Base-by-base conservation (phyloP, 2,797 vertebrate species). In the Poecilia velifera region DNA sequence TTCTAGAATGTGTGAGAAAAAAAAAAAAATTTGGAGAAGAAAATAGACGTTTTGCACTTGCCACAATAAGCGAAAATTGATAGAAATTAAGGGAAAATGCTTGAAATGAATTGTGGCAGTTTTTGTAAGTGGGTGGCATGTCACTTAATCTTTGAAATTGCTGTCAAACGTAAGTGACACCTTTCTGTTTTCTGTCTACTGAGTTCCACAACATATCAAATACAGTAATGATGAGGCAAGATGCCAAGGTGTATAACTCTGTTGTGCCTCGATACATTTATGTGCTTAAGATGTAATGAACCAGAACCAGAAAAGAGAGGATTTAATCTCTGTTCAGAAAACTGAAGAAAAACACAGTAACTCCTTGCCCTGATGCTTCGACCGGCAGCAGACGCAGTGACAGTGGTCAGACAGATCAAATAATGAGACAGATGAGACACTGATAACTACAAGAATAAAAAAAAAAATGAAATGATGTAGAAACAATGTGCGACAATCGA, bases 381-480 rank as follows among this genome's bases (percentile, higher is more conserved):
- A 91, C 94, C 82, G 87, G 92, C 92, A 92, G 93, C 87, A 91
- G 94, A 96, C 92, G 93, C 94, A 95, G 93, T 91, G 91, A 94
- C 87, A 88, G 85, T 77, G 82, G 84, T 76, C 74, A 74, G 76
- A 78, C 80, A 78, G 76, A 82, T 85, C 73, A 76, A 79, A 79
- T 22, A 36, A 55, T 62, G 74, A 87, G 46, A 82, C 45, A 18
- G 72, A 86, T 71, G 77, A 47, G 76, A 77, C 31, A 83, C 39
- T 14, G 72, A 80, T 51, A 80, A 85, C 76, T 62, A 78, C 75
- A 74, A n/a, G 68, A 64, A 81, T 57, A 31, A 41, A 84, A 86
- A 89, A 84, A 77, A 89, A 92, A 73, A 78, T 51, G 78, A 78
- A 75, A 59, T 80, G 71, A 78, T 84, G 82, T 47, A 85, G 78